Evolutionary conservation across 2,888 invertebrate genomes (phyloP).

Genomic region (Epirrhoe alternata): DNA sequence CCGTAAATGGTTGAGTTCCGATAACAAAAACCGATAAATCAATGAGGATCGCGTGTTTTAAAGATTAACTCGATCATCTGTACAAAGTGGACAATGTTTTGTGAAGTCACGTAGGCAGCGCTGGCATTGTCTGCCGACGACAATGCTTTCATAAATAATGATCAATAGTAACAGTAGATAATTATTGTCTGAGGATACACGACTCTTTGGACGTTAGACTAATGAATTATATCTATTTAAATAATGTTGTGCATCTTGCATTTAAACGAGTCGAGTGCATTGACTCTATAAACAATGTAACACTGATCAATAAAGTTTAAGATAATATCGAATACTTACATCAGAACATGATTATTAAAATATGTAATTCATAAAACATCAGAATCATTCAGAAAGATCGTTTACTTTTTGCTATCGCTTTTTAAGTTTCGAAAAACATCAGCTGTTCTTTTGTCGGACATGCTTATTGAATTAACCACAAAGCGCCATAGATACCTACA

Average conservation of each 20-base stretch:
- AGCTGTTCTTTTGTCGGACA: slow-evolving; percentile 42
- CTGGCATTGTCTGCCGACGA: slow-evolving; percentile 65
- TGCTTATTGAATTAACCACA: slow-evolving; percentile 41
- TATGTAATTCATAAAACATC: too few relatives aligned
- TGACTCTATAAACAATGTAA: not conserved
- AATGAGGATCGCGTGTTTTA: slow-evolving; percentile 43
- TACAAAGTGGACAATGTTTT: slow-evolving; percentile 33
- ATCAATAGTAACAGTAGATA: slow-evolving; percentile 48
- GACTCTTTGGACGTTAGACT: slow-evolving; percentile 39
- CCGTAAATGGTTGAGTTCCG: slow-evolving; percentile 42
- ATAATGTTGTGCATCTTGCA: slow-evolving; percentile 19
- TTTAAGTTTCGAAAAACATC: slow-evolving; percentile 33
- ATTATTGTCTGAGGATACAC: slow-evolving; percentile 41
- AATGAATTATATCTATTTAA: slow-evolving; percentile 33
- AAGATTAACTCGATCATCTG: slow-evolving; percentile 34
- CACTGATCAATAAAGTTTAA: not conserved
- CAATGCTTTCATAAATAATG: slow-evolving; percentile 68
- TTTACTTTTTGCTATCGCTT: slow-evolving; percentile 15
- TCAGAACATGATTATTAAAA: not conserved
- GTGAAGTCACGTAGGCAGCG: slow-evolving; percentile 55
- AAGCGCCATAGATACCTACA: slow-evolving; percentile 32
- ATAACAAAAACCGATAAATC: slow-evolving; percentile 46
- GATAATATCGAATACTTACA: not conserved
- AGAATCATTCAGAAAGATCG: not conserved
- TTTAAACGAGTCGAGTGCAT: slow-evolving; percentile 8